These are phyloP conservation scores for Apis mellifera DNA, from an alignment of 1,140 invertebrate genomes.

Conservation along the genomic window Amel_HAv3.1 CM009934.2:5955501-5956000, in stretches of 20 bases:
- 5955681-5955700: slow-evolving; percentile 5
- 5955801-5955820: slow-evolving; percentile 67
- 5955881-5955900: slow-evolving; percentile 69
- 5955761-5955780: neutral
- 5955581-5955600: neutral
- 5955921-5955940: slow-evolving; percentile 77
- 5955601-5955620: neutral
- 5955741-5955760: too few relatives aligned
- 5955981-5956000: neutral
- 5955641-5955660: too few relatives aligned
- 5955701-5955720: neutral
- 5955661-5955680: neutral
- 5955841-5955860: slow-evolving; percentile 62
- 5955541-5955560: neutral
- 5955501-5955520: neutral
- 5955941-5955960: slow-evolving; percentile 74
- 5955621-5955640: neutral
- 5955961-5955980: neutral
- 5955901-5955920: slow-evolving; percentile 73
- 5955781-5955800: slow-evolving; percentile 48
- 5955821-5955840: slow-evolving; percentile 76
- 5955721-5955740: neutral
- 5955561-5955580: neutral
- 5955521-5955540: neutral
- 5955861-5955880: slow-evolving; percentile 63